A percentile compares a stretch with the other conserved stretches of the same genome.
Evolutionary conservation across 2,797 vertebrate species (phyloP).

Genomic region (Sternotherus odoratus): DNA sequence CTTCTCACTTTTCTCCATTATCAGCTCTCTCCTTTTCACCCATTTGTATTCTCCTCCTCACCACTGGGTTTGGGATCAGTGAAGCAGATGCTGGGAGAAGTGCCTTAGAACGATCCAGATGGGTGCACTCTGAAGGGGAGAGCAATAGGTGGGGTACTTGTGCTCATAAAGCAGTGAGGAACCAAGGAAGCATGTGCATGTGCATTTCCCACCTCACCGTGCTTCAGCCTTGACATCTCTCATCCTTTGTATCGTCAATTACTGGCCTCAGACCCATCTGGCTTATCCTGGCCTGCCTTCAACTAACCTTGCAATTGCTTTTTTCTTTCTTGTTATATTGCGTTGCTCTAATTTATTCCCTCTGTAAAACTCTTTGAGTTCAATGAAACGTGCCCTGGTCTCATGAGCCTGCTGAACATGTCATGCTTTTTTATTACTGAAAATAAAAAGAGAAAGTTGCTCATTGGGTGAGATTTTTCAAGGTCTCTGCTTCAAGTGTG

Average conservation of each 20-base stretch:
- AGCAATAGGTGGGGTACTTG: neutral
- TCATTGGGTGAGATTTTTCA: neutral
- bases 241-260: neutral
- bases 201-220: slow-evolving; percentile 1
- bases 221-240: neutral
- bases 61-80: slow-evolving; percentile 50
- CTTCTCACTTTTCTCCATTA: slow-evolving; percentile 4
- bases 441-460: neutral
- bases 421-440: neutral
- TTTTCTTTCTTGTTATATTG: neutral
- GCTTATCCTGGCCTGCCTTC: neutral
- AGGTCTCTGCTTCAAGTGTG: neutral
- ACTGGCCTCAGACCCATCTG: neutral
- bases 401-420: slow-evolving; percentile 8
- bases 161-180: neutral
- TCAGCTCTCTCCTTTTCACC: neutral
- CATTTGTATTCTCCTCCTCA: neutral
- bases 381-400: neutral
- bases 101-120: slow-evolving; percentile 30
- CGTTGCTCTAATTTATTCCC: neutral
- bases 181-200: neutral
- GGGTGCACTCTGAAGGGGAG: slow-evolving; percentile 1
- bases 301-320: neutral
- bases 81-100: slow-evolving; percentile 7
- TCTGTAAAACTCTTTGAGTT: slow-evolving; percentile 10